Percentiles rank a stretch among this genome's conserved stretches.
These are phyloP conservation scores for Balanococcus diminutus DNA, from an alignment of 2,888 invertebrate species.

Conservation along the genomic window DNA sequence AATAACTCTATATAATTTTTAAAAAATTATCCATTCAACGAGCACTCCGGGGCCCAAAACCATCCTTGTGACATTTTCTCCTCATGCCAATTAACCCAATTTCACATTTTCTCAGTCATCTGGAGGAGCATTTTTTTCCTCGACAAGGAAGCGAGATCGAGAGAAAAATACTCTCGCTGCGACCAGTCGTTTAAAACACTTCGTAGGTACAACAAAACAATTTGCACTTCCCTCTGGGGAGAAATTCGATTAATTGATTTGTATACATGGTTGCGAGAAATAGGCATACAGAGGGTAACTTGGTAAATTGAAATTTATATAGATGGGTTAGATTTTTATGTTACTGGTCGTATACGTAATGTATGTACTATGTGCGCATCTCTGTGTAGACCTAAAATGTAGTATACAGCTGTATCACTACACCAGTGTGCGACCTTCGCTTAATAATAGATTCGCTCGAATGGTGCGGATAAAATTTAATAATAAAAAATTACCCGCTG, in stretches of 20 bases:
- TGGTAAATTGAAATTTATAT: conserved; percentile 18
- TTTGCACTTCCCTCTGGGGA: neutral
- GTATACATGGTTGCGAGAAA: neutral
- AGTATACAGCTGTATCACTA: neutral
- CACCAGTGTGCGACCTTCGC: conserved; percentile 12
- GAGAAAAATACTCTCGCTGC: neutral
- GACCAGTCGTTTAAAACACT: neutral
- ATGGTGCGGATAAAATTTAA: conserved; percentile 10
- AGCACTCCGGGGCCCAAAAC: no score
- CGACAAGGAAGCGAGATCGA: no score
- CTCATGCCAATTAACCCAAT: no score
- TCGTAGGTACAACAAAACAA: neutral
- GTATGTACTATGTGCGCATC: neutral
- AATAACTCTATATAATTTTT: no score
- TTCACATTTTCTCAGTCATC: no score
- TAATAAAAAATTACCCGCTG: conserved; percentile 41
- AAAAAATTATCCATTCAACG: no score
- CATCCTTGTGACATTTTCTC: no score
- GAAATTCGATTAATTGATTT: conserved; percentile 9
- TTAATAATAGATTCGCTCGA: neutral
- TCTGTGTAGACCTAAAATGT: neutral
- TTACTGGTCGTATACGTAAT: neutral
- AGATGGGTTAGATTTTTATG: neutral
- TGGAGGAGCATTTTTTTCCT: no score
- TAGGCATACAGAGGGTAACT: neutral